Conservation (phyloP, 2,797 vertebrate genomes). For the Anomalospiza imberbis region DNA sequence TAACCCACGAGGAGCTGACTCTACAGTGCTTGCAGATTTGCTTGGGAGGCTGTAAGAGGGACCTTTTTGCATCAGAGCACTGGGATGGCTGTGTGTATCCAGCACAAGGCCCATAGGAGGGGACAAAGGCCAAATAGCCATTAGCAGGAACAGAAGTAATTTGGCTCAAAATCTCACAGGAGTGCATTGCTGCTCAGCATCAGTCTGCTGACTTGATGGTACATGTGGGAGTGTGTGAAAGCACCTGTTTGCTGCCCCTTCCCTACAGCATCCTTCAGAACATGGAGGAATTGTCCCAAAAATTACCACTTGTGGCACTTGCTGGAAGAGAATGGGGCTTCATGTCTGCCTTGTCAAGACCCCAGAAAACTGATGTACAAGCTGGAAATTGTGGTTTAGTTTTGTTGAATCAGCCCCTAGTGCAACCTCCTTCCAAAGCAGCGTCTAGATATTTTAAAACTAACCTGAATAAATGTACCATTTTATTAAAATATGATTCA, state of each 20-base stretch:
- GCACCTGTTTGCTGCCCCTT: background rate
- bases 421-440: background rate
- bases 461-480: background rate
- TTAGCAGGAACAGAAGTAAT: background rate
- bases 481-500: background rate
- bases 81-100: background rate
- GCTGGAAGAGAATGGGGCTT: background rate
- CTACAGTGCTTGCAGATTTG: background rate
- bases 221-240: background rate
- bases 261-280: background rate
- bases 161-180: background rate
- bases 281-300: background rate
- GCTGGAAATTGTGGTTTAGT: background rate
- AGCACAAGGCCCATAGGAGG: background rate
- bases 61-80: background rate
- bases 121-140: background rate
- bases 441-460: background rate
- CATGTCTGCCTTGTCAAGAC: background rate
- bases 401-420: background rate
- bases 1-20: background rate
- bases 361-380: background rate
- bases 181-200: background rate
- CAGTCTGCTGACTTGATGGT: fast-evolving
- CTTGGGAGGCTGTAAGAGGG: background rate
- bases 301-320: background rate